Conservation (phyloP, 2,797 vertebrate species). For the Pantherophis vulpinus region DNA sequence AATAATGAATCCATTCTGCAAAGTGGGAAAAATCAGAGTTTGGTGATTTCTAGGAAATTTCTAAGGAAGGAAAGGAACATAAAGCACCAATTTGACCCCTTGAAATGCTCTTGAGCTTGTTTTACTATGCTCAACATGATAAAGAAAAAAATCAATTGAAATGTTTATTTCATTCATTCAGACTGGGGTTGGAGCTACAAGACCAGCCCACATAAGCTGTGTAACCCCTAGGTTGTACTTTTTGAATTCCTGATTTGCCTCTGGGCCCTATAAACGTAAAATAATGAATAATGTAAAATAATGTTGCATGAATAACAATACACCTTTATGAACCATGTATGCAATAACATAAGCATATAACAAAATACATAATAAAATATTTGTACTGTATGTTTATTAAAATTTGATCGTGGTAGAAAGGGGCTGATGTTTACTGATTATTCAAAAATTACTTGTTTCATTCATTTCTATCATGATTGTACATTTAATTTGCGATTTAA, state of each 20-base stretch:
- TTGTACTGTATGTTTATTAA: neutral
- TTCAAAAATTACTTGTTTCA: conserved; percentile 35
- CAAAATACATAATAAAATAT: neutral
- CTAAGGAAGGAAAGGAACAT: neutral
- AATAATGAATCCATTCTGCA: neutral
- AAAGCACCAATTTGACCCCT: neutral
- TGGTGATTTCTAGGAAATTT: neutral
- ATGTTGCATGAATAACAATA: conserved; percentile 11
- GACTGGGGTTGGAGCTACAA: neutral
- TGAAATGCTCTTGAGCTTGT: neutral
- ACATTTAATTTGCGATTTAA: conserved; percentile 14
- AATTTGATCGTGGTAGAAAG: neutral
- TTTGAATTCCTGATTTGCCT: neutral
- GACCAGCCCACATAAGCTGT: neutral
- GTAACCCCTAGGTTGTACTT: neutral
- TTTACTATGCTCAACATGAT: neutral
- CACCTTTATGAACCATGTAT: conserved; percentile 42
- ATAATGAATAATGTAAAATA: conserved; percentile 20
- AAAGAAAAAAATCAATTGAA: neutral
- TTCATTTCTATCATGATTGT: conserved; percentile 44
- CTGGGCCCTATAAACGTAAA: conserved; percentile 3
- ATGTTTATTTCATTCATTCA: neutral
- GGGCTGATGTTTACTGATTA: neutral
- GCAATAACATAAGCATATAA: neutral
- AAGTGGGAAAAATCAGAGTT: neutral